Conservation (phyloP, 2,113 vertebrate genomes). For the Ophiodon elongatus region DNA sequence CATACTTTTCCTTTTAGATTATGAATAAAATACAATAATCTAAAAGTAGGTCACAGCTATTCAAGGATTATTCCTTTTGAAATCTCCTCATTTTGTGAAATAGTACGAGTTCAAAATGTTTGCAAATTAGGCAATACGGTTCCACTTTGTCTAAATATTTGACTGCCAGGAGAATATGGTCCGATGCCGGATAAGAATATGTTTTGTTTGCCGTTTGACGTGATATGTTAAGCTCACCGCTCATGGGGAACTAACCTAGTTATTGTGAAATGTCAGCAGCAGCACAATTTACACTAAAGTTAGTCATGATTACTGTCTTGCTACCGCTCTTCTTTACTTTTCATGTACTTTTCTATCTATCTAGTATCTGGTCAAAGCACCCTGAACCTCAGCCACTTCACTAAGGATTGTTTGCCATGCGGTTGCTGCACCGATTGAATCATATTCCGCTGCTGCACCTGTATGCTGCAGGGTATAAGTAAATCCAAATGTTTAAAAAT, state of each 20-base stretch:
- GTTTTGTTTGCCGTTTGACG: conserved; percentile 3
- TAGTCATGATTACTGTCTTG: neutral
- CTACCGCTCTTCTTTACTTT: neutral
- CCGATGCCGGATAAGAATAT: neutral
- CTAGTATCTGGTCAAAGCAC: neutral
- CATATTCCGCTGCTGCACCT: neutral
- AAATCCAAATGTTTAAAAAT: conserved; percentile 16
- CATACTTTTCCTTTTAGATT: neutral
- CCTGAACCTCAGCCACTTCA: neutral
- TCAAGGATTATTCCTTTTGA: neutral
- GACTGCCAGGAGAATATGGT: neutral
- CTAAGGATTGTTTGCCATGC: conserved; percentile 13
- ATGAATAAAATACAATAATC: neutral
- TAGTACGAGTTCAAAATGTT: neutral
- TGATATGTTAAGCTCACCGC: neutral
- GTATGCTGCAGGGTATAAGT: neutral
- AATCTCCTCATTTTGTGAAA: neutral
- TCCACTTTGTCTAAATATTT: neutral
- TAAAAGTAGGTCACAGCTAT: neutral
- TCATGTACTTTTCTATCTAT: neutral
- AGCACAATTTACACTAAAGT: neutral
- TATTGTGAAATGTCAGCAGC: neutral
- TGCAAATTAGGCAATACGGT: neutral
- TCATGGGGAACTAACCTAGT: neutral
- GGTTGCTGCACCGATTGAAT: neutral